A percentile compares a stretch with the other conserved stretches of the same genome.
Conservation (phyloP, 2,888 invertebrate species). For the Linnaemya vulpina region DNA sequence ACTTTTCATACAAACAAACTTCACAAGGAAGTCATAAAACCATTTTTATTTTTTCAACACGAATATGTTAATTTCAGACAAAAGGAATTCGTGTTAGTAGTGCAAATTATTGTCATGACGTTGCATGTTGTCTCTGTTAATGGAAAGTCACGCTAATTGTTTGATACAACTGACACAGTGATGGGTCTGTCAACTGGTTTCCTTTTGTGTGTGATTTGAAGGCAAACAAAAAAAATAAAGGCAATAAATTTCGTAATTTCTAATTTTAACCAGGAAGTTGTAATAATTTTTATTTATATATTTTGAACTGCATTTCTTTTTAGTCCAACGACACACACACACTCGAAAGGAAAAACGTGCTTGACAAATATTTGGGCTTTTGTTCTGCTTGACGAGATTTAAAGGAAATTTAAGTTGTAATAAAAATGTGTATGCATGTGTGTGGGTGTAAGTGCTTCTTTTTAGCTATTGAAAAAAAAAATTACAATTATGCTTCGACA, state of each 20-base stretch:
- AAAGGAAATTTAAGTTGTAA: slow-evolving; percentile 42
- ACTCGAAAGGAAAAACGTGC: neutral
- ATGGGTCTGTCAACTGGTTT: neutral
- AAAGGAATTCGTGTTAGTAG: slow-evolving; percentile 51
- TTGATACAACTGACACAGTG: slow-evolving; percentile 42
- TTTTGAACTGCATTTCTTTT: neutral
- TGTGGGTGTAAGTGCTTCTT: no score
- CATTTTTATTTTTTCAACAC: neutral
- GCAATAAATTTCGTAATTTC: neutral
- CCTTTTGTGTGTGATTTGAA: neutral
- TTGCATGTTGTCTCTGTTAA: neutral
- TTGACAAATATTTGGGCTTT: slow-evolving; percentile 32
- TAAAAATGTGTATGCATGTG: neutral
- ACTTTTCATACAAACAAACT: neutral
- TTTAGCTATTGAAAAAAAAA: neutral
- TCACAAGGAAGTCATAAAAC: slow-evolving; percentile 36
- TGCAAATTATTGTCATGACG: slow-evolving; percentile 51
- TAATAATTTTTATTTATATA: neutral
- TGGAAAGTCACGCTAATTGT: slow-evolving; percentile 30
- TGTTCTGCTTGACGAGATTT: slow-evolving; percentile 55
- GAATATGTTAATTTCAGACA: neutral
- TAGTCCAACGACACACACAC: neutral
- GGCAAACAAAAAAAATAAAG: neutral
- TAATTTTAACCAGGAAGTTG: slow-evolving; percentile 33
- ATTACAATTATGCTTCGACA: slow-evolving; percentile 25